Conservation (phyloP, 2,888 invertebrate genomes). For the Strigamia transsilvanica region DNA sequence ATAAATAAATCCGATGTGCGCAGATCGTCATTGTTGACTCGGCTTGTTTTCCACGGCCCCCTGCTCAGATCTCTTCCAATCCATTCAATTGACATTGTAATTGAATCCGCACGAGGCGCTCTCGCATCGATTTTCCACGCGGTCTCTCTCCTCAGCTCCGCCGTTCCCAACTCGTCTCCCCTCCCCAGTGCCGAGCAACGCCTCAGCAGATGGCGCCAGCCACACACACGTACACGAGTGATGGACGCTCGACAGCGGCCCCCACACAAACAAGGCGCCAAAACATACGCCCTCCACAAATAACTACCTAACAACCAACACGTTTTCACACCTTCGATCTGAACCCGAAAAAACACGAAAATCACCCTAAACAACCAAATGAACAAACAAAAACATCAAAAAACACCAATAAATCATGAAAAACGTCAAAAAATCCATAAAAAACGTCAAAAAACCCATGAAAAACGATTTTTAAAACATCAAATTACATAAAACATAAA, state of each 20-base stretch:
- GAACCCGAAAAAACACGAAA: background rate
- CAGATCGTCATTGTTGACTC: slow-evolving; percentile 2
- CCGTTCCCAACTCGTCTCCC: background rate
- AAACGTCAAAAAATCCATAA: too few species aligned
- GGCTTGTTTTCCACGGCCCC: background rate
- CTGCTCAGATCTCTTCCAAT: slow-evolving; percentile 17
- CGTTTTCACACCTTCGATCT: background rate
- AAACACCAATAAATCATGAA: too few species aligned
- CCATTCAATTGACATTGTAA: slow-evolving; percentile 30
- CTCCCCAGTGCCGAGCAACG: slow-evolving; percentile 16
- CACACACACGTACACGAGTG: background rate
- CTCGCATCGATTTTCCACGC: slow-evolving; percentile 26
- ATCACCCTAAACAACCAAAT: too few species aligned
- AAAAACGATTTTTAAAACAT: too few species aligned
- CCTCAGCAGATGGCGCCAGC: slow-evolving; percentile 30
- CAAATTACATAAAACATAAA: too few species aligned
- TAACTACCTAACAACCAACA: background rate
- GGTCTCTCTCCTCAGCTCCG: background rate
- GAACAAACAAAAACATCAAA: too few species aligned
- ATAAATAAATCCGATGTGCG: background rate
- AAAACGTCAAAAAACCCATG: too few species aligned
- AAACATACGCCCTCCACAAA: background rate
- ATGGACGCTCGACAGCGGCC: slow-evolving; percentile 2
- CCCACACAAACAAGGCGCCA: background rate
- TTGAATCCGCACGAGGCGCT: slow-evolving; percentile 30